Base-by-base conservation (phyloP, 2,888 invertebrate species). In the Linnaemya tessellans region DNA sequence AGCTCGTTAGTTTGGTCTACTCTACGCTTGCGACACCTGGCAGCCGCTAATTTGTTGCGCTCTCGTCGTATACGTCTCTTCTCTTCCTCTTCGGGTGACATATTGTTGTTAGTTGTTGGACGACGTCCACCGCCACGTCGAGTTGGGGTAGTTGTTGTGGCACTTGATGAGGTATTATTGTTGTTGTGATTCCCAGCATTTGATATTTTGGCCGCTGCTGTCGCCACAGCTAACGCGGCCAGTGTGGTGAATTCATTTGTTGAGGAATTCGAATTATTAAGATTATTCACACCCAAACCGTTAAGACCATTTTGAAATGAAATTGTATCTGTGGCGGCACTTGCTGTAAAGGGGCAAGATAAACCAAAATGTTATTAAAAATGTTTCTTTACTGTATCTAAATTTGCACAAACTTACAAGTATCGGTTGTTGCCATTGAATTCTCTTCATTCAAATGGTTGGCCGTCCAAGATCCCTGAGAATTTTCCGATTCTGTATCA, bases 31-130 rank as follows among this genome's bases (percentile, higher is more conserved):
- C 99, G 95, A 93, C 99, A 99, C 88, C 99, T 95, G 0, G 99
- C 99, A 71, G 99, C 99, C 43, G 99, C 99, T 93, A 97, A 95
- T 93, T 99, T 99, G 93, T 99, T 99, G 84, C 99, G 94, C 91
- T 99, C 98, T 65, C 99, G 94, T 30, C 99, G 94, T 56, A 97
- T 93, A 90, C 96, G 95, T 65, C 98, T 94, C 82, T 98, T 95
- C 90, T 98, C 98, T 90, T 98, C 98, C 91, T 99, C 99, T 92
- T 99, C 98, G 0, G 98, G 97, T 60, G 96, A 94, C 91, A 97
- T 94, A 92, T 96, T 95, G 87, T 94, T 93, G 67, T 95, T 94
- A 84, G 96, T 95, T 90, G 96, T 96, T 18, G 97, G 97, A 87
- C 97, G 94, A 11, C 97, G 94, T 73, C 97, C 97, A 80, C 97